A percentile compares a stretch with the other conserved stretches of the same genome.
These are phyloP conservation scores for Drosophila cognata DNA, from an alignment of 2,888 invertebrate genomes.

Conservation along the genomic window DNA sequence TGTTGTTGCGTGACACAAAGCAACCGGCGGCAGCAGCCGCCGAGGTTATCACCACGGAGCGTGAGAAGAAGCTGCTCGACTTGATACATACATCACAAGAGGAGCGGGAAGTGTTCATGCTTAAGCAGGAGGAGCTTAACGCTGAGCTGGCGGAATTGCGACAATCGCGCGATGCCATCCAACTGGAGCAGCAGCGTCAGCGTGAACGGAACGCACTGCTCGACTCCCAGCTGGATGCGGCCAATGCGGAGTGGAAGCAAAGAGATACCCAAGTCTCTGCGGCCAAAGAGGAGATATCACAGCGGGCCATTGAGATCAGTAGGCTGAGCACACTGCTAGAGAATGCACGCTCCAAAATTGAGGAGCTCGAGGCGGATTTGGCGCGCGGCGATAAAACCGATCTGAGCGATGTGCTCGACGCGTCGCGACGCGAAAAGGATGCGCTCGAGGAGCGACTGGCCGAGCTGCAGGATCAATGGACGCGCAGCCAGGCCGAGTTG, in stretches of 20 bases:
- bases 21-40: constrained; percentile 87
- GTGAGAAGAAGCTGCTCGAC: constrained; percentile 93
- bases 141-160: constrained; percentile 89
- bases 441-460: constrained; percentile 89
- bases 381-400: constrained; percentile 90
- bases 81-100: constrained; percentile 93
- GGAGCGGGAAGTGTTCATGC: constrained; percentile 90
- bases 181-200: constrained; percentile 88
- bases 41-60: constrained; percentile 89
- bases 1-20: constrained; percentile 89
- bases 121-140: constrained; percentile 92
- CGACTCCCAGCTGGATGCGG: constrained; percentile 91
- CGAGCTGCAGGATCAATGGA: constrained; percentile 89
- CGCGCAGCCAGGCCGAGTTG: constrained; percentile 89
- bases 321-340: constrained; percentile 92
- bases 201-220: constrained; percentile 89
- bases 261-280: constrained; percentile 90
- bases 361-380: constrained; percentile 89
- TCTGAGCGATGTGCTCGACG: constrained; percentile 89
- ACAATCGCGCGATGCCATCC: constrained; percentile 87
- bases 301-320: constrained; percentile 92
- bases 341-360: constrained; percentile 93
- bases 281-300: constrained; percentile 90
- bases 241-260: constrained; percentile 90
- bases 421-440: constrained; percentile 90